Conservation (phyloP, 2,888 invertebrate species). For the Eupithecia tripunctaria region DNA sequence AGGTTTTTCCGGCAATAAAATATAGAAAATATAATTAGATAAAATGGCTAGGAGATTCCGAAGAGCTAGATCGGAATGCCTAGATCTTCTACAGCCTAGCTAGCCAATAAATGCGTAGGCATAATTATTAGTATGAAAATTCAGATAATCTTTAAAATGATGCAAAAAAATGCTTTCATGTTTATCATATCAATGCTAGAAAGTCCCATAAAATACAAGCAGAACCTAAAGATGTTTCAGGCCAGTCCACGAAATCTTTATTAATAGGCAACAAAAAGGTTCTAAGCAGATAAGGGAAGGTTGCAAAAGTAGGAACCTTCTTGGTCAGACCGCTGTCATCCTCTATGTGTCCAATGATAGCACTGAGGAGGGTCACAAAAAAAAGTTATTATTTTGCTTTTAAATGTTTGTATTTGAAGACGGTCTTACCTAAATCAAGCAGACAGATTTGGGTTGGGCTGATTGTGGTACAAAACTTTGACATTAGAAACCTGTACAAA, state of each 20-base stretch:
- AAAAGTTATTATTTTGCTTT: slow-evolving; percentile 49
- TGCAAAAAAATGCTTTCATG: not conserved
- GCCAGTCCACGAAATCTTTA: not conserved
- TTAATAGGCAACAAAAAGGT: slow-evolving; percentile 7
- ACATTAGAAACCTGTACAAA: slow-evolving; percentile 7
- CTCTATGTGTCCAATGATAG: slow-evolving; percentile 51
- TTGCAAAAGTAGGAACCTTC: slow-evolving; percentile 21
- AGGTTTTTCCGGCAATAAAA: not conserved
- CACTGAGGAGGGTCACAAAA: slow-evolving; percentile 60
- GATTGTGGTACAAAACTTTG: slow-evolving; percentile 38
- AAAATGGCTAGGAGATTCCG: too few relatives aligned
- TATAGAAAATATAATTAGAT: too few relatives aligned
- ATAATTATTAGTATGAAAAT: not conserved
- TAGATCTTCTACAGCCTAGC: too few relatives aligned
- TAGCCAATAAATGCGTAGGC: not conserved
- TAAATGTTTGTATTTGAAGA: slow-evolving; percentile 49
- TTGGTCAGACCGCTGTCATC: slow-evolving; percentile 57
- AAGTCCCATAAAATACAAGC: not conserved
- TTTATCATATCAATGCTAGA: not conserved
- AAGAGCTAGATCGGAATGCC: too few relatives aligned
- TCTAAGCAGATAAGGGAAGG: slow-evolving; percentile 18
- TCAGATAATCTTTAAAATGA: not conserved
- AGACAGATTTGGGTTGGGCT: slow-evolving; percentile 44
- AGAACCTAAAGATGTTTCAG: not conserved
- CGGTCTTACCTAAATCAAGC: slow-evolving; percentile 49